Evolutionary conservation across 2,797 vertebrate genomes (phyloP), one percentile per base, ranked within the genome.

Genomic region (Chromis chromis): DNA sequence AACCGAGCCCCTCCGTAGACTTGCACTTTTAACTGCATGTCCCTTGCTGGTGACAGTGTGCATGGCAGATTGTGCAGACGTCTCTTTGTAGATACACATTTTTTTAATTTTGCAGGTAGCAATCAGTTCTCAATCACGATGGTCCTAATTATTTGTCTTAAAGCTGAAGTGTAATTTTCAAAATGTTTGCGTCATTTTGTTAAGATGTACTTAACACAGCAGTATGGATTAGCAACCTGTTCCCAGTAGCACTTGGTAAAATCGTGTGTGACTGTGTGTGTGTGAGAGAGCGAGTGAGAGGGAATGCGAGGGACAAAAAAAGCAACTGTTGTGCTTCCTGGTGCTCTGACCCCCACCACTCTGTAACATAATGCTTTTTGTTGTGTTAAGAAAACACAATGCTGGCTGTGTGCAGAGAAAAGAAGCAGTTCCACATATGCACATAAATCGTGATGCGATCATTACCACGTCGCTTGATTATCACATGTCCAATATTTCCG

Each of bases 11-110:
- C 80, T 85, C 65, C 65, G 79, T 86, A 91, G 91, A 92, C 88
- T 89, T 88, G 92, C 92, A 94, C 93, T 91, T 92, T 89, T 82
- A 89, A 86, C 90, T 93, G 93, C 91, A 91, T 94, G 90, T 90
- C 88, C 89, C 90, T 82, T 85, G 78, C 84, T 86, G 90, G 90
- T 89, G 86, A 91, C 89, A 76, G 88, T 93, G 81, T 92, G 90
- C 93, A 93, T 93, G 90, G 87, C 90, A 88, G 91, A 90, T 87
- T 84, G 86, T 91, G 88, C 92, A 85, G 76, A 86, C 69, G 83
- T 91, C 87, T 90, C 66, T 89, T 86, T 93, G 91, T 93, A 93
- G 87, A 93, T 91, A 88, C 65, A 79, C 78, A n/a, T 82, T 81
- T 84, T 64, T 48, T 21, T 46, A 24, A 19, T 82, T 82, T 88